phyloP scores from a whole-genome alignment of 2,797 vertebrate species.

The Linurgus olivaceus region DNA sequence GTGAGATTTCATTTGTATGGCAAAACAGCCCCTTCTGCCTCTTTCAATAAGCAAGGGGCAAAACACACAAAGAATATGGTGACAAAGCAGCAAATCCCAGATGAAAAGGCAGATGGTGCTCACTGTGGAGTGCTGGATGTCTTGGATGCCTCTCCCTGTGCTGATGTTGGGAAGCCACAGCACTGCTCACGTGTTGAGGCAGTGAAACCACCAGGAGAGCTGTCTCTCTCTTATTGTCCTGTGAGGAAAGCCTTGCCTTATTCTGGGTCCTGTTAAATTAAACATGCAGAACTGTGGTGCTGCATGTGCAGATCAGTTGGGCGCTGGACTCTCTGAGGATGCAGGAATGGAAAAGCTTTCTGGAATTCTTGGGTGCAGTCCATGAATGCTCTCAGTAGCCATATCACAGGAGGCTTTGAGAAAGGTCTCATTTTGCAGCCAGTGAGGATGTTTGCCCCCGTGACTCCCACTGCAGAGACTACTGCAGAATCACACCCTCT shows the following conservation, averaged over 20 bases:
- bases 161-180: neutral
- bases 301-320: neutral
- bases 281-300: fast-evolving
- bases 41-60: neutral
- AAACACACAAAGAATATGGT: neutral
- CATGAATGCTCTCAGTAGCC: neutral
- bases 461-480: neutral
- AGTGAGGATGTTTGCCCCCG: neutral
- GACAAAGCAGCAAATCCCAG: neutral
- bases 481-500: neutral
- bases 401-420: neutral
- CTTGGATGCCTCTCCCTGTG: neutral
- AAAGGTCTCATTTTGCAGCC: neutral
- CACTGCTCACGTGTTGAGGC: fast-evolving
- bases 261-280: neutral
- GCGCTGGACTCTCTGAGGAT: neutral
- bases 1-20: fast-evolving
- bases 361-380: neutral
- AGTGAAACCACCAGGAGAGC: neutral
- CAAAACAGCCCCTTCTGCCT: neutral
- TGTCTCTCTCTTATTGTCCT: neutral
- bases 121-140: neutral
- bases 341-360: neutral
- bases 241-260: neutral
- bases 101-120: neutral